Evolutionary conservation across 2,797 vertebrate species (phyloP).

Genomic region (Cossypha dichroa): DNA sequence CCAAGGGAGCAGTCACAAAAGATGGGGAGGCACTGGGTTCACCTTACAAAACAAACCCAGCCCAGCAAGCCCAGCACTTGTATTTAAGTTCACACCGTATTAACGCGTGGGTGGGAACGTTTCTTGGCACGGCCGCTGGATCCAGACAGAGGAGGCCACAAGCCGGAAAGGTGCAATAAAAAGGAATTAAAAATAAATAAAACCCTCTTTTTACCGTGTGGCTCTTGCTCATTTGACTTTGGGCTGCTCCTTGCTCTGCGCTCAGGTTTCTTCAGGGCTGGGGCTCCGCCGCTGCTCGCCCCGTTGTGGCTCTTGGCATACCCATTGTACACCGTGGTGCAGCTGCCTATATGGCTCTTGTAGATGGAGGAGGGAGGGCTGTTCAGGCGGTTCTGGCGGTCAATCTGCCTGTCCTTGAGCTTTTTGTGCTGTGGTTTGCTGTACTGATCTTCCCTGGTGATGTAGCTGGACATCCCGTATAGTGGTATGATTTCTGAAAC

Average conservation of each 20-base stretch:
- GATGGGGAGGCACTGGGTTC: not conserved
- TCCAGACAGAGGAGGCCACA: not conserved
- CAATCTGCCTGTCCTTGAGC: slow-evolving; percentile 90
- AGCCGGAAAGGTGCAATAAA: slow-evolving; percentile 25
- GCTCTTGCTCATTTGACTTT: slow-evolving; percentile 87
- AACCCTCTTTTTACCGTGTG: slow-evolving; percentile 82
- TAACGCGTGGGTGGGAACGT: not conserved
- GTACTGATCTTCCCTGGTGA: slow-evolving; percentile 92
- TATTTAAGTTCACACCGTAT: not conserved
- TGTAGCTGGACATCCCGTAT: slow-evolving; percentile 94
- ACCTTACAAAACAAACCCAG: not conserved
- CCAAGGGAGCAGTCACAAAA: not conserved
- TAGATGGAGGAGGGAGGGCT: slow-evolving; percentile 91
- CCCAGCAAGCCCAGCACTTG: not conserved
- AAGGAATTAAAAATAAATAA: slow-evolving; percentile 21
- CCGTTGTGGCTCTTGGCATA: slow-evolving; percentile 83
- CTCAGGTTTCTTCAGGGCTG: slow-evolving; percentile 86
- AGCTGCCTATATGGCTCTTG: slow-evolving; percentile 83
- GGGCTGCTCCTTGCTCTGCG: slow-evolving; percentile 92
- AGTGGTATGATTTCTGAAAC: slow-evolving; percentile 91
- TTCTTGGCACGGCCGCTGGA: not conserved
- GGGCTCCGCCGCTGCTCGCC: slow-evolving; percentile 56
- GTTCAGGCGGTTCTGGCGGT: slow-evolving; percentile 93
- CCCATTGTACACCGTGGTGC: slow-evolving; percentile 86
- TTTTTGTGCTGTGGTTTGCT: slow-evolving; percentile 95